Evolutionary conservation across 1,140 invertebrate species (phyloP), one percentile per base, ranked within the genome.

Genomic region (Leptinotarsa lineolata): DNA sequence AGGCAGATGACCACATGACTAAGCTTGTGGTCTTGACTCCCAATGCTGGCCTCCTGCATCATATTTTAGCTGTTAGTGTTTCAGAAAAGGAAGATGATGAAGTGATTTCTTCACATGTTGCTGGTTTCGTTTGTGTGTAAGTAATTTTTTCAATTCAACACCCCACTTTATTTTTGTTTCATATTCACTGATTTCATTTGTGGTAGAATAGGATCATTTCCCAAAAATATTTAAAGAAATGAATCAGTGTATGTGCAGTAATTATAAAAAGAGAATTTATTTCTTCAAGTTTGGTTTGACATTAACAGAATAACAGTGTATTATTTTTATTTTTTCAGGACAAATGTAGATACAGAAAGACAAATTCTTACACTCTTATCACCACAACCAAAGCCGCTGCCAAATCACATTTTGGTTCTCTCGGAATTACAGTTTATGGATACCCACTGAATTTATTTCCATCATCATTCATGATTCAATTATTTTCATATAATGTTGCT

Each of bases 81-180:
- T 92, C 93, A 1, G 90, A 93, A 67, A 86, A 86, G 3, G 89
- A 91, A 22, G 90, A 92, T 74, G 92, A 93, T 67, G 94, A 97
- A 80, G 91, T 97, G 13, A 91, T 97, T 72, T 89, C 92, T 73
- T 92, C 92, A 15, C 98, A 98, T 86, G 89, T 98, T 11, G 93
- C 94, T 24, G 97, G 97, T 71, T 97, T 97, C 85, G 90, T 97
- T 75, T 96, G 95, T 81, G 94, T 97, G 95, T 97, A 90, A 92
- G 94, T 94, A 84, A 77, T 8, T 39, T 39, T 39, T 39, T 11
- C 30, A 39, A 39, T 39, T 39, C 0, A 39, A 39, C 30, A 39
- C 30, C 30, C 8, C 2, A 39, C 8, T 39, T 39, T 11, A 39
- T 11, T 39, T 39, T 68, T 68, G 71, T 30, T 73, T 24, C 48